Evolutionary conservation across 2,797 vertebrate species (phyloP).

Genomic region (Catamblyrhynchus diadema): DNA sequence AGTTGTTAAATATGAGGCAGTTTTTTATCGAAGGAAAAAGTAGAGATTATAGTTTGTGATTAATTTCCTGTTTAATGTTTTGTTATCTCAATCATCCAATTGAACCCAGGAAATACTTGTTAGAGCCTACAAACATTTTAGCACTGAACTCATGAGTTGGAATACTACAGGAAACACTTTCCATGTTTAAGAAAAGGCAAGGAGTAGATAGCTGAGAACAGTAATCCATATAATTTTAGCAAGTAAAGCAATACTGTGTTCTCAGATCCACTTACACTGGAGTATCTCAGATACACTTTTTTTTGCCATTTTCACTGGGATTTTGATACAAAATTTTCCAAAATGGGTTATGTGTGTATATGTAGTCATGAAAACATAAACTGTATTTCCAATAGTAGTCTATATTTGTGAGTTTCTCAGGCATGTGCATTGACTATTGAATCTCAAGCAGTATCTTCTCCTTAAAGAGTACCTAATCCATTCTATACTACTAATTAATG

Average conservation of each 20-base stretch:
- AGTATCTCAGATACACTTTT: not conserved
- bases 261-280: not conserved
- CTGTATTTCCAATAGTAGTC: not conserved
- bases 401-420: not conserved
- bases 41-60: not conserved
- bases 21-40: not conserved
- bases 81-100: not conserved
- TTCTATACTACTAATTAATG: not conserved
- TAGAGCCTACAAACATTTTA: not conserved
- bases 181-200: not conserved
- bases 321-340: not conserved
- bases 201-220: not conserved
- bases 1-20: slow-evolving; percentile 9
- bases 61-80: not conserved
- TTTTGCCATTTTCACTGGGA: not conserved
- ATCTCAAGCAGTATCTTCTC: not conserved
- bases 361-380: not conserved
- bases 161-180: not conserved
- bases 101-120: not conserved
- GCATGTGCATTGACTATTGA: not conserved
- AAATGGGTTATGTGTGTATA: not conserved
- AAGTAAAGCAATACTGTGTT: not conserved
- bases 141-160: not conserved
- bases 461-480: not conserved
- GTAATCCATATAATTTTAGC: not conserved